Conservation (phyloP, 2,113 vertebrate species). For the Lophotis ruficrista region DNA sequence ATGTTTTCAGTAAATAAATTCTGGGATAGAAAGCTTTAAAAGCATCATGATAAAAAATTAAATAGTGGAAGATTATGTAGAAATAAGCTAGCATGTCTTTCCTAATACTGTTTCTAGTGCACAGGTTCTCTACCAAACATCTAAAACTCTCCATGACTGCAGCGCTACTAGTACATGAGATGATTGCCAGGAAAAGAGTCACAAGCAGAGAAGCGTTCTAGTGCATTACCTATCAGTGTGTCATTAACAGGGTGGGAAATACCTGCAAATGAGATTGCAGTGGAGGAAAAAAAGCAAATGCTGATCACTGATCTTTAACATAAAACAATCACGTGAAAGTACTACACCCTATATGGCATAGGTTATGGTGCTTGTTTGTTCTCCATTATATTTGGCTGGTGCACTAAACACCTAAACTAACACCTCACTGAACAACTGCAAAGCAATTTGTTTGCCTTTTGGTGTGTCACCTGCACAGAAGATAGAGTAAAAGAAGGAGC, state of each 20-base stretch:
- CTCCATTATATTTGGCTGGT: not conserved
- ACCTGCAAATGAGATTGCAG: not conserved
- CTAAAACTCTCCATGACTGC: not conserved
- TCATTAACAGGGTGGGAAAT: not conserved
- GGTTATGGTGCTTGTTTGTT: not conserved
- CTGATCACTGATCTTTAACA: not conserved
- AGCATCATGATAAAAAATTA: not conserved
- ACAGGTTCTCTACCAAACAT: not conserved
- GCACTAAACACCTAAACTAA: not conserved
- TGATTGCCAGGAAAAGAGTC: not conserved
- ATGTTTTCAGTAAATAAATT: not conserved
- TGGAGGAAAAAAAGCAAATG: not conserved
- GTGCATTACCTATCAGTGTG: not conserved
- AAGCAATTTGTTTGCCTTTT: not conserved
- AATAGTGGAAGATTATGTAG: not conserved
- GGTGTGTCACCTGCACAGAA: not conserved
- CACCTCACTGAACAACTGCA: too few relatives aligned
- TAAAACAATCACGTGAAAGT: not conserved
- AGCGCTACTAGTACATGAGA: not conserved
- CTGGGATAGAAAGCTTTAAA: not conserved
- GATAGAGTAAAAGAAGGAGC: not conserved
- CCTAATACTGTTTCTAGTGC: not conserved
- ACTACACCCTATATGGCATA: not conserved
- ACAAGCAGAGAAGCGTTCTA: not conserved
- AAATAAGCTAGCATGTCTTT: not conserved